Evolutionary conservation across 2,888 invertebrate species (phyloP).

Genomic region (Drosophila meridionalis): DNA sequence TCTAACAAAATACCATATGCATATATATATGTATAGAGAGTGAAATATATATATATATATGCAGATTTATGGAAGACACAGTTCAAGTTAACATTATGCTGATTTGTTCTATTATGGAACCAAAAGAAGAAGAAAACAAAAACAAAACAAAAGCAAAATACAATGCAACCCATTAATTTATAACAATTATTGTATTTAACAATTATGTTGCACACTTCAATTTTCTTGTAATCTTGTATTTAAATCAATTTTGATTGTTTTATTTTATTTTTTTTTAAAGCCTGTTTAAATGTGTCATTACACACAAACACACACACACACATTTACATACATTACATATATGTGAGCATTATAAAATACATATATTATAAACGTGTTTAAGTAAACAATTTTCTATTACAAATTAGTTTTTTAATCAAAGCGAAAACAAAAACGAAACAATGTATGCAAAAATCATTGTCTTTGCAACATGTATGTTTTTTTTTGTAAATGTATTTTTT

Average conservation of each 20-base stretch:
- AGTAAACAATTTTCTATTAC: conserved; percentile 43
- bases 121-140: conserved; percentile 1
- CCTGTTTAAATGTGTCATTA: conserved; percentile 51
- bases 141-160: not conserved
- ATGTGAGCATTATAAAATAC: conserved; percentile 71
- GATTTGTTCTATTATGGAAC: conserved; percentile 62
- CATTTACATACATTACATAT: conserved; percentile 19
- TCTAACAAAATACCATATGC: conserved; percentile 36
- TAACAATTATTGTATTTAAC: conserved; percentile 7
- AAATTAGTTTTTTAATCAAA: conserved; percentile 60
- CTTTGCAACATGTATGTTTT: conserved; percentile 6
- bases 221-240: conserved; percentile 16
- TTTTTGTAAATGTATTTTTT: conserved; percentile 27
- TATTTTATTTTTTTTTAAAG: conserved; percentile 31
- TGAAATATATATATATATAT: conserved; percentile 21
- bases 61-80: conserved; percentile 70
- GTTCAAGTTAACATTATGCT: conserved; percentile 82
- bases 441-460: conserved; percentile 8
- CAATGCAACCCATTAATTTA: conserved; percentile 39
- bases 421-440: not conserved
- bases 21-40: conserved; percentile 7
- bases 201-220: conserved; percentile 13
- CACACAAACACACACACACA: conserved; percentile 28
- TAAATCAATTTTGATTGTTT: conserved; percentile 28
- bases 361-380: conserved; percentile 42